A percentile compares a stretch with the other conserved stretches of the same genome.
Conservation (phyloP, 2,888 invertebrate species). For the Eupeodes latifasciatus region DNA sequence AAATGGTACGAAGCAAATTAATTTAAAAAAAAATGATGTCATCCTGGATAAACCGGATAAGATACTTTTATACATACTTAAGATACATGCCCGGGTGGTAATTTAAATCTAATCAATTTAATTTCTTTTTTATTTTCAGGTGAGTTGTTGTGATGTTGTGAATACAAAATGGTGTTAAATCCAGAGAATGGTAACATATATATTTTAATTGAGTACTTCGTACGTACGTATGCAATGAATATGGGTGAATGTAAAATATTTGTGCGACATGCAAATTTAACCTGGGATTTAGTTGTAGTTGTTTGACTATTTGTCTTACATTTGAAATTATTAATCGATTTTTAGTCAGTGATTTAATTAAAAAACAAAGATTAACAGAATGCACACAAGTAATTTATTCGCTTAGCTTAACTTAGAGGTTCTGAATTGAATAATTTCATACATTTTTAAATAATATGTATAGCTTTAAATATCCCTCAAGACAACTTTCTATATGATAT, state of each 20-base stretch:
- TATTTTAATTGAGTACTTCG: not conserved
- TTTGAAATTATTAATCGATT: too few species aligned
- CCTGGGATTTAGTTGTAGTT: too few species aligned
- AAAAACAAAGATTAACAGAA: too few species aligned
- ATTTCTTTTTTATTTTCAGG: conserved; percentile 59
- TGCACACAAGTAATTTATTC: too few species aligned
- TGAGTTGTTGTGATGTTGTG: conserved; percentile 51
- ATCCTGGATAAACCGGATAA: conserved; percentile 55
- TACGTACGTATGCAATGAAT: not conserved
- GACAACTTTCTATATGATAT: too few species aligned
- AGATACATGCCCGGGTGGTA: conserved; percentile 1
- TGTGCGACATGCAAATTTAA: too few species aligned
- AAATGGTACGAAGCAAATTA: conserved; percentile 46
- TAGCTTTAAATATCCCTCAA: too few species aligned
- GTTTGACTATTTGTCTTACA: too few species aligned
- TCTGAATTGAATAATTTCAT: too few species aligned
- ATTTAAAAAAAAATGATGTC: conserved; percentile 37
- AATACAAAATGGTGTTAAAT: conserved; percentile 16
- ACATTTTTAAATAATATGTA: too few species aligned
- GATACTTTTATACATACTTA: not conserved
- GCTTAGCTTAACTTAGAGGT: too few species aligned
- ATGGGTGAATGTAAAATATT: not conserved
- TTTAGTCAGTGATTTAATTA: too few species aligned
- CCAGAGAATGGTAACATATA: conserved; percentile 22
- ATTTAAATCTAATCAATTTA: conserved; percentile 55